Percentiles rank a stretch among this genome's conserved stretches.
These are phyloP conservation scores for Agriopis marginaria DNA, from an alignment of 2,888 invertebrate genomes.

Conservation along the genomic window DNA sequence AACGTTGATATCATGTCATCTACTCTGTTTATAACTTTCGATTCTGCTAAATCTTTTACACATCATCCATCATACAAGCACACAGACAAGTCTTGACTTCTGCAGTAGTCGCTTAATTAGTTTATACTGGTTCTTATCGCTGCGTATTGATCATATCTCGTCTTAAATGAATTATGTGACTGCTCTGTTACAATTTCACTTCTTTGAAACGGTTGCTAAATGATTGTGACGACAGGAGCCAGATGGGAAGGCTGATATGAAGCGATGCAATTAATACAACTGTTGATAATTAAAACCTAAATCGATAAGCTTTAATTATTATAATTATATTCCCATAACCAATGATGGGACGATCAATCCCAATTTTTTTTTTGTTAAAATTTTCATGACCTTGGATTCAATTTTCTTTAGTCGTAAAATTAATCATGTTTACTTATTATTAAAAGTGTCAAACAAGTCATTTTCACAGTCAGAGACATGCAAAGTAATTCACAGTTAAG, in stretches of 20 bases:
- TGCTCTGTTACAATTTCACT: constrained; percentile 38
- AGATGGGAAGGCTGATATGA: constrained; percentile 17
- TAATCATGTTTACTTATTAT: too few species aligned
- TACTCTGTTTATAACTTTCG: constrained; percentile 25
- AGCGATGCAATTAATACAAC: constrained; percentile 3
- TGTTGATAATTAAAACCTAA: not conserved
- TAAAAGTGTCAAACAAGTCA: too few species aligned
- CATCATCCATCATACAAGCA: constrained; percentile 34
- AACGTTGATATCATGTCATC: not conserved
- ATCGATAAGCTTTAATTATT: constrained; percentile 9
- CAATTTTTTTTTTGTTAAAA: not conserved
- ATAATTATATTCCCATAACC: not conserved
- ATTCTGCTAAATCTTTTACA: constrained; percentile 29
- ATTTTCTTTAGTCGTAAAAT: too few species aligned
- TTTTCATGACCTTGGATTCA: too few species aligned
- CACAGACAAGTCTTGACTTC: constrained; percentile 26
- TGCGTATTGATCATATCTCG: constrained; percentile 32
- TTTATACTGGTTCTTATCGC: constrained; percentile 35
- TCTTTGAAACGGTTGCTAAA: constrained; percentile 36
- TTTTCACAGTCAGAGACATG: too few species aligned
- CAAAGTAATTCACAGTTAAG: too few species aligned
- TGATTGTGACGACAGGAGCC: constrained; percentile 28
- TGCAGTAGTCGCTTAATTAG: constrained; percentile 33
- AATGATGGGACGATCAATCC: not conserved
- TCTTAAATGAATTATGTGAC: constrained; percentile 37